These are phyloP conservation scores for Neosilurus mollespiculum DNA, from an alignment of 2,797 vertebrate species.

Conservation along the genomic window DNA sequence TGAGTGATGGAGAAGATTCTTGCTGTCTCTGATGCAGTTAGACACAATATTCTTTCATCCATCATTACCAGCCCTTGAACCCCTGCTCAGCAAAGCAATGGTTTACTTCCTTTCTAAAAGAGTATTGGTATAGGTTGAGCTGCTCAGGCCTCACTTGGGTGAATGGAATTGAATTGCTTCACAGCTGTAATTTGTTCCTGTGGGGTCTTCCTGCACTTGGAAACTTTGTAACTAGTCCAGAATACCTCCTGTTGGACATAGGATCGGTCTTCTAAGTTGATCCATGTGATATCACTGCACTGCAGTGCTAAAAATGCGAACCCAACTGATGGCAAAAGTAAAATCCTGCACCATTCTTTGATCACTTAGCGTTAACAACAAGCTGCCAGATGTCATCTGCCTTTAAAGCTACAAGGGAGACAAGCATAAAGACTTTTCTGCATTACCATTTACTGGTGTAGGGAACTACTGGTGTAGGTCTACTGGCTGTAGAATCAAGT, in stretches of 20 bases:
- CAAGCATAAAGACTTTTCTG: neutral
- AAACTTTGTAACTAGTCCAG: neutral
- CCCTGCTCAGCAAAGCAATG: neutral
- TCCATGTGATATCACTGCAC: neutral
- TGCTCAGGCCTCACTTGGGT: neutral
- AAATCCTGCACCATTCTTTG: neutral
- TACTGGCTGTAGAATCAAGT: neutral
- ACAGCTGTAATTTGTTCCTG: neutral
- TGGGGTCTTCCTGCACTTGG: neutral
- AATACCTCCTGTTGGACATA: neutral
- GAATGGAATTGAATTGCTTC: neutral
- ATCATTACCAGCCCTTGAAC: conserved; percentile 2
- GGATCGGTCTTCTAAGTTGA: neutral
- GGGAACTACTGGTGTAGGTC: too few species aligned
- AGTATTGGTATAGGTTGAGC: neutral
- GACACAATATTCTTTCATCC: neutral
- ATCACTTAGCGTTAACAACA: neutral
- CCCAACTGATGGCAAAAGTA: neutral
- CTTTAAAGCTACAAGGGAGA: neutral
- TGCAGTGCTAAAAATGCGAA: neutral
- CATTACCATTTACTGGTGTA: neutral
- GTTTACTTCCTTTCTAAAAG: neutral
- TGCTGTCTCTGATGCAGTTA: neutral
- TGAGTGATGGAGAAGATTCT: conserved; percentile 2
- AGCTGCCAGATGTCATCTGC: neutral